These are phyloP conservation scores for Pipistrellus pipistrellus DNA, from an alignment of 2,797 vertebrate species.

Conservation along the genomic window DNA sequence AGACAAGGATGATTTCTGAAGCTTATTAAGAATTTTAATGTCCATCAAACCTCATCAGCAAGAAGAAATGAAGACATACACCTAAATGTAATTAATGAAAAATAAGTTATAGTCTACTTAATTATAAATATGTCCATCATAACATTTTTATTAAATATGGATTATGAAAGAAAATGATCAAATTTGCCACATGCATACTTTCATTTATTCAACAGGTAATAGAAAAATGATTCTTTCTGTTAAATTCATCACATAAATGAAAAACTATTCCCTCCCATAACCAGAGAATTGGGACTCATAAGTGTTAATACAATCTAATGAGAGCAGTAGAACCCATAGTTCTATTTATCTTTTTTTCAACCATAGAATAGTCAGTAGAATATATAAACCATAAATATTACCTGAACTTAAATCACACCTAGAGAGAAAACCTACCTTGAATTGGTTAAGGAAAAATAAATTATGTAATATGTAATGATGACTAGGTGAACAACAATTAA, in stretches of 20 bases:
- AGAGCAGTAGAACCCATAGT: neutral
- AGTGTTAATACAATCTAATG: neutral
- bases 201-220: neutral
- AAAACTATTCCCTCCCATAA: neutral
- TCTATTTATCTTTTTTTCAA: neutral
- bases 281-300: neutral
- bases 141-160: neutral
- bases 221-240: neutral
- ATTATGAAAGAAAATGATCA: neutral
- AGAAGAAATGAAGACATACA: neutral
- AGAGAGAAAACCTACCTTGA: neutral
- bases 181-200: neutral
- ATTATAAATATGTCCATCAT: neutral
- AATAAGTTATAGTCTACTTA: neutral
- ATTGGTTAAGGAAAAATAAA: neutral
- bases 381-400: neutral
- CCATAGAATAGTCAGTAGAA: neutral
- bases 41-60: slow-evolving; percentile 1
- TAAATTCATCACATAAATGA: slow-evolving; percentile 26
- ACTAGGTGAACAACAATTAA: neutral
- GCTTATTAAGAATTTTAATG: neutral
- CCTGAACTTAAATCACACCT: neutral
- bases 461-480: neutral
- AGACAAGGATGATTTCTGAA: neutral
- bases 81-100: neutral